Percentiles rank a stretch among this genome's conserved stretches.
Conservation (phyloP, 2,797 vertebrate genomes). For the Poeciliopsis infans region DNA sequence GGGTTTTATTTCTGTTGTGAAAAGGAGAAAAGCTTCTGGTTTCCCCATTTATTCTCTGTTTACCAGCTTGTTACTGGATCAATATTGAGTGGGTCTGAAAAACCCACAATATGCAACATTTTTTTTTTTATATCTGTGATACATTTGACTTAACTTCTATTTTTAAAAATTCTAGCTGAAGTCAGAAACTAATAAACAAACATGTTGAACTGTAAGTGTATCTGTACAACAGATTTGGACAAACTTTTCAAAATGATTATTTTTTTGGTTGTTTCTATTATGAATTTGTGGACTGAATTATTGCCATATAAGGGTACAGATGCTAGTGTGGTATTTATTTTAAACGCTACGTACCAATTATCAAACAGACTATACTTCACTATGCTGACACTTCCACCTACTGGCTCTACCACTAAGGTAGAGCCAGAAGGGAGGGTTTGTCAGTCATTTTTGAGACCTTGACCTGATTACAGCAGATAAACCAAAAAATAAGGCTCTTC, state of each 20-base stretch:
- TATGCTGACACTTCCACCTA: background rate
- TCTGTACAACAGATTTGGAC: background rate
- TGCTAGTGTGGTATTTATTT: background rate
- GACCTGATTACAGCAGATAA: background rate
- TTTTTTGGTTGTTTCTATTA: background rate
- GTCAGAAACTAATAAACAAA: background rate
- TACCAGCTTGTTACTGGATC: background rate
- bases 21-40: background rate
- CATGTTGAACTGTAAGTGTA: background rate
- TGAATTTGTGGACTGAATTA: background rate
- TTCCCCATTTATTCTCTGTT: background rate
- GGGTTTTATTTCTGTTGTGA: background rate
- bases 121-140: too few relatives aligned
- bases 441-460: background rate
- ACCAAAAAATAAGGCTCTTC: background rate
- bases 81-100: background rate
- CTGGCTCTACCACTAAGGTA: background rate
- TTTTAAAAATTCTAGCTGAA: background rate
- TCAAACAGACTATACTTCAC: background rate
- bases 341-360: background rate
- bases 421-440: background rate
- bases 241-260: background rate
- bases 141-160: background rate
- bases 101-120: background rate
- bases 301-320: background rate